These are phyloP conservation scores for Athalia cordata DNA, from an alignment of 2,888 invertebrate species.

Conservation along the genomic window DNA sequence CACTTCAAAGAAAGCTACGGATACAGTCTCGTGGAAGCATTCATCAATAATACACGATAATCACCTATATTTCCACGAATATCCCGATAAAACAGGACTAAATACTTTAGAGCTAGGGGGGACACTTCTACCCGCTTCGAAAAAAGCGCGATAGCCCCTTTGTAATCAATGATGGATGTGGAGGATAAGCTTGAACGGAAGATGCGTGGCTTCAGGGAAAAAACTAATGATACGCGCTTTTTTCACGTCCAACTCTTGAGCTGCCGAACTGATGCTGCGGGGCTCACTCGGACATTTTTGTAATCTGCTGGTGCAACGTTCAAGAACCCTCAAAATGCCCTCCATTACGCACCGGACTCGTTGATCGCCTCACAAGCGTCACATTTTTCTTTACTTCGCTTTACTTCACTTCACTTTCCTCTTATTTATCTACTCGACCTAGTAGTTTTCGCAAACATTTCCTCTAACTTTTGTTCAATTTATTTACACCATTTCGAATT, in stretches of 20 bases:
- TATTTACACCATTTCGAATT: no score
- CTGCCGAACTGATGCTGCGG: not conserved
- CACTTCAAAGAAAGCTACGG: no score
- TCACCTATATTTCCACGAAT: no score
- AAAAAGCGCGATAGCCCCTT: not conserved
- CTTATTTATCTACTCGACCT: not conserved
- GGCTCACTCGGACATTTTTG: not conserved
- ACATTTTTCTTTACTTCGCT: not conserved
- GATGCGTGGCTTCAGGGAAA: not conserved
- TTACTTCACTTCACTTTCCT: not conserved
- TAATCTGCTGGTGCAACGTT: not conserved
- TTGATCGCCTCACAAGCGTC: not conserved
- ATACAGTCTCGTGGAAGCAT: no score
- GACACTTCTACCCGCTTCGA: not conserved
- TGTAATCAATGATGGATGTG: not conserved
- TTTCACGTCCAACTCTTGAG: no score
- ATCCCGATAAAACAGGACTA: no score
- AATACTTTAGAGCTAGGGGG: no score
- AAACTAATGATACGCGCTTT: no score
- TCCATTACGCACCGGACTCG: constrained; percentile 3
- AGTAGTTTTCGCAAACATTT: no score
- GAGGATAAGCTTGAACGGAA: not conserved
- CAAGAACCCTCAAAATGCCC: not conserved
- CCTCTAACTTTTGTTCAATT: no score
- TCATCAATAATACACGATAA: no score